phyloP scores from a whole-genome alignment of 2,888 invertebrate genomes.

The Chrysopilus asiliformis region DNA sequence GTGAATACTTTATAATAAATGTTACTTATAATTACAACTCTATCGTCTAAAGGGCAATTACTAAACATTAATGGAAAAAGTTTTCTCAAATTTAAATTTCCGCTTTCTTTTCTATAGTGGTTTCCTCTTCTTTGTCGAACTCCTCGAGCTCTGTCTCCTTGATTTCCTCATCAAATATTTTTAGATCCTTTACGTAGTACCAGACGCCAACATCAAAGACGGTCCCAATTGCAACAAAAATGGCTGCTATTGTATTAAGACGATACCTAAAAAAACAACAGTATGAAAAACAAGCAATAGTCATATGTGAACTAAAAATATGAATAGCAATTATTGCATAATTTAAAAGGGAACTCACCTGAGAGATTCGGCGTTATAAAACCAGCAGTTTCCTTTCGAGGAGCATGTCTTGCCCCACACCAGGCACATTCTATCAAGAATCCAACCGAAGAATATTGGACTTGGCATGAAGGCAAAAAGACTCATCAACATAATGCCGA shows the following conservation, averaged over 20 bases:
- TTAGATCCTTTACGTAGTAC: constrained; percentile 53
- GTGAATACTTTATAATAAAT: no score
- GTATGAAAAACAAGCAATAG: not conserved
- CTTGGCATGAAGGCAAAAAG: constrained; percentile 61
- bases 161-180: constrained; percentile 52
- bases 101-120: constrained; percentile 28
- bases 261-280: not conserved
- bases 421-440: constrained; percentile 48
- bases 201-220: constrained; percentile 53
- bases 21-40: no score
- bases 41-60: no score
- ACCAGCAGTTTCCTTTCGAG: constrained; percentile 58
- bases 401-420: constrained; percentile 63
- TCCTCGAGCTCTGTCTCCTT: constrained; percentile 30
- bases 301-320: not conserved
- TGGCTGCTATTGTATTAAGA: constrained; percentile 48
- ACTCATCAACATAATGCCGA: constrained; percentile 53
- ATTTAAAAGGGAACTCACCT: constrained; percentile 20
- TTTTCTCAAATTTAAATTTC: constrained; percentile 26
- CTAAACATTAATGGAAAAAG: no score
- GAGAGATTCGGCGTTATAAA: constrained; percentile 52
- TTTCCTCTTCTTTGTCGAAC: constrained; percentile 31
- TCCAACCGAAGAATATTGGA: constrained; percentile 60
- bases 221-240: constrained; percentile 48
- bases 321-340: no score